A percentile compares a stretch with the other conserved stretches of the same genome.
Conservation (phyloP, 1,140 invertebrate genomes). For the Whitmania pigra region DNA sequence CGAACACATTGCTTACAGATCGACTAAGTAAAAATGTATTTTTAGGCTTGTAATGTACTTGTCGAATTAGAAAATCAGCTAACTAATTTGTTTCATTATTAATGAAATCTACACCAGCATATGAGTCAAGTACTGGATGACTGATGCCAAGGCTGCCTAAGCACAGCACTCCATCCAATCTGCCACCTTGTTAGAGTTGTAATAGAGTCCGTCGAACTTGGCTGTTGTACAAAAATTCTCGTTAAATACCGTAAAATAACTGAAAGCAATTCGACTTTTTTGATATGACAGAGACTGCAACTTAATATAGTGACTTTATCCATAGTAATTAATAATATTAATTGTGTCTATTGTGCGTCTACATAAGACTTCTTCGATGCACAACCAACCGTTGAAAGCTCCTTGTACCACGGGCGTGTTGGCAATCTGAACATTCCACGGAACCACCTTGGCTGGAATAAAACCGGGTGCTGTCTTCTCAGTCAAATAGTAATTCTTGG, state of each 20-base stretch:
- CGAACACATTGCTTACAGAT: too few relatives aligned
- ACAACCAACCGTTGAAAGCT: background rate
- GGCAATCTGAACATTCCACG: constrained; percentile 7
- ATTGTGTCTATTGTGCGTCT: background rate
- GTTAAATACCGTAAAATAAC: background rate
- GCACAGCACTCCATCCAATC: constrained; percentile 21
- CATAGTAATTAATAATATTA: background rate
- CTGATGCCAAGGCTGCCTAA: background rate
- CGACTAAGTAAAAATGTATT: too few relatives aligned
- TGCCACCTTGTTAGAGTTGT: constrained; percentile 13
- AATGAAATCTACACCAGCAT: too few relatives aligned
- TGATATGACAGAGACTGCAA: background rate
- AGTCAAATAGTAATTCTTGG: background rate
- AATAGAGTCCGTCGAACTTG: constrained; percentile 17
- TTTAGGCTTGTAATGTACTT: too few relatives aligned
- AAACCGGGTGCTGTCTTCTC: background rate
- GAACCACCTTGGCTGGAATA: background rate
- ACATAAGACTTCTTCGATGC: background rate
- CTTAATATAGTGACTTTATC: background rate
- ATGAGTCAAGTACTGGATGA: too few relatives aligned
- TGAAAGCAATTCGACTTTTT: background rate
- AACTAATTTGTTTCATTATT: too few relatives aligned
- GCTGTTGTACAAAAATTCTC: constrained; percentile 6
- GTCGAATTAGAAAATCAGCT: too few relatives aligned
- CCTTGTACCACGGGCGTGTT: background rate